phyloP scores from a whole-genome alignment of 2,888 invertebrate species.

The Crossocerus cetratus region DNA sequence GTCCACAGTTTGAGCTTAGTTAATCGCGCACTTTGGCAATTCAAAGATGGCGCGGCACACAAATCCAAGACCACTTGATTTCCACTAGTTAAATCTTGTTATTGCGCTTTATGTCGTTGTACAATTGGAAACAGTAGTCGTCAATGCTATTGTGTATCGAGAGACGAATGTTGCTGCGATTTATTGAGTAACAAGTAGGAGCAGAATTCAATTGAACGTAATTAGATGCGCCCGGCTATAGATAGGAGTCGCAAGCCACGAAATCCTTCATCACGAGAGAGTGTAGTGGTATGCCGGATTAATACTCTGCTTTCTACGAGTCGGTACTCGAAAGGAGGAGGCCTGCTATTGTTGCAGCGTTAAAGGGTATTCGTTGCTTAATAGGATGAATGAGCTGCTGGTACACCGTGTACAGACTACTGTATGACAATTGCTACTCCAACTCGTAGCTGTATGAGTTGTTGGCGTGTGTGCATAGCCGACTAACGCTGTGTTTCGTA shows the following conservation, averaged over 20 bases:
- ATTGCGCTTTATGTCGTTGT: too few relatives aligned
- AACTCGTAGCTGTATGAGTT: slow-evolving; percentile 59
- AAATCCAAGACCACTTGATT: too few relatives aligned
- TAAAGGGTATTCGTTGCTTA: slow-evolving; percentile 38
- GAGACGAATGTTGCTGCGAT: background rate
- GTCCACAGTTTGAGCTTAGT: too few relatives aligned
- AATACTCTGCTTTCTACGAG: slow-evolving; percentile 2
- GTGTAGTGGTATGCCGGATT: slow-evolving; percentile 5
- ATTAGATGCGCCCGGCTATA: background rate
- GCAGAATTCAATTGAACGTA: background rate
- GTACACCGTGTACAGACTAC: slow-evolving; percentile 54
- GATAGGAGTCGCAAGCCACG: background rate
- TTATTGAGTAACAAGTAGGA: background rate
- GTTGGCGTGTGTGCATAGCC: background rate
- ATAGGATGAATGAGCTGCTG: slow-evolving; percentile 45
- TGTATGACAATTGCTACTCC: slow-evolving; percentile 61
- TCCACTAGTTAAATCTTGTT: too few relatives aligned
- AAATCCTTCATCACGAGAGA: background rate
- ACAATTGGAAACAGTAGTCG: too few relatives aligned
- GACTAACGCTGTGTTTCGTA: too few relatives aligned
- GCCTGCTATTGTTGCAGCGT: slow-evolving; percentile 16
- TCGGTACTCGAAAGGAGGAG: slow-evolving; percentile 4
- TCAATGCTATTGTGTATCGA: too few relatives aligned
- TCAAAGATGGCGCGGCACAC: too few relatives aligned
- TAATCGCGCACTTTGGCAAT: too few relatives aligned